Percentiles rank a stretch among this genome's conserved stretches.
These are phyloP conservation scores for Acanthosoma haemorrhoidale DNA, from an alignment of 2,888 invertebrate genomes.

Conservation along the genomic window DNA sequence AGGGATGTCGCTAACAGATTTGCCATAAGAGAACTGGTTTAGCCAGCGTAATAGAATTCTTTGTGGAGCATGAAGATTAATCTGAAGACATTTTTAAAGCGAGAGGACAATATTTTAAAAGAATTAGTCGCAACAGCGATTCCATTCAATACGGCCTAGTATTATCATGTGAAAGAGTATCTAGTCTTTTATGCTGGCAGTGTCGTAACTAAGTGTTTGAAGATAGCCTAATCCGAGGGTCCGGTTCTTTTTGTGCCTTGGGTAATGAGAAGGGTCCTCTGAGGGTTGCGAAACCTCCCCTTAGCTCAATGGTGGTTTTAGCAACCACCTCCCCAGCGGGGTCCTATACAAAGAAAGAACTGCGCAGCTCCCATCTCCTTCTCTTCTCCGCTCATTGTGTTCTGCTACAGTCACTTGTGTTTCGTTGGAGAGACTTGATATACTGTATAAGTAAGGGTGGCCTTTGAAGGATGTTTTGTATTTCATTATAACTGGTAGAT, in stretches of 20 bases:
- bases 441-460: too few relatives aligned
- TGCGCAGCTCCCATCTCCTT: too few relatives aligned
- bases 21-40: not conserved
- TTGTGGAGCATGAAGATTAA: not conserved
- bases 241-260: not conserved
- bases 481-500: too few relatives aligned
- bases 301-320: not conserved
- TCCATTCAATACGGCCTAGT: not conserved
- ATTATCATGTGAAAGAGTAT: slow-evolving; percentile 14
- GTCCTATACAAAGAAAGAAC: too few relatives aligned
- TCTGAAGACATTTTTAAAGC: not conserved
- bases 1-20: slow-evolving; percentile 4
- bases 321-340: too few relatives aligned
- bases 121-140: slow-evolving; percentile 1
- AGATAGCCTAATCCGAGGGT: slow-evolving; percentile 10
- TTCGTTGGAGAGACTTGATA: too few relatives aligned
- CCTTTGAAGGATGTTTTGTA: too few relatives aligned
- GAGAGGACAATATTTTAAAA: slow-evolving; percentile 12
- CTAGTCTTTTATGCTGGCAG: not conserved
- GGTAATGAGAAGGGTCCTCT: not conserved
- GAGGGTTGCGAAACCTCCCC: not conserved
- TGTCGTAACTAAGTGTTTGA: slow-evolving; percentile 5
- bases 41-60: not conserved
- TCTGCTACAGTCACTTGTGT: too few relatives aligned
- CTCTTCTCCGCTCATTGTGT: too few relatives aligned